Evolutionary conservation across 2,888 invertebrate species (phyloP), one percentile per base, ranked within the genome.

Genomic region (Cartodere bifasciata): DNA sequence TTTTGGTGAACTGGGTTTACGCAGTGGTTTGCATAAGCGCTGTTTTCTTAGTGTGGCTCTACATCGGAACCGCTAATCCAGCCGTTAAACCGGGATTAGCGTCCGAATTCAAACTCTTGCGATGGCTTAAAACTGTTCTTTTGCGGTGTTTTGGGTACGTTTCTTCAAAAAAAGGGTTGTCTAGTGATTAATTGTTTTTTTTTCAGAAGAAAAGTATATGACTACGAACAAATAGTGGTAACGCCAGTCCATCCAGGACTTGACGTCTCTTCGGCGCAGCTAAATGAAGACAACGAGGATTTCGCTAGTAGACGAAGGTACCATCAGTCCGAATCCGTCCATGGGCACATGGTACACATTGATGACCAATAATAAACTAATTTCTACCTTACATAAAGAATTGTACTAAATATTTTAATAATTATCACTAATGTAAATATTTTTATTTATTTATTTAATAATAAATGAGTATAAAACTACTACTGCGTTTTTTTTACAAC

Each of bases 231-330:
- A 56, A 74, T 87, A 43, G 80, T 87, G 3, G 84, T 87, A 32
- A 82, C 86, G 4, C 85, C 86, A 1, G 72, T 79, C 7, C 81
- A 83, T 57, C 77, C 81, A 0, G 80, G 78, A 31, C 73, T 87
- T 16, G 73, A 80, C 42, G 71, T 88, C 17, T 77, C 78, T 41
- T 79, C 87, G 31, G 78, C 90, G 36, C 85, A 92, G 52, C 64
- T 94, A 30, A 95, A 91, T 43, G 91, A 94, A 53, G 88, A 91
- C 52, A 95, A 94, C 60, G 83, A 84, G 60, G 95, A 95, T 62
- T 95, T 94, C 62, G 80, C 91, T 6, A 82, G 82, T 33, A 72
- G 95, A 41, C 76, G 86, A 46, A 75, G 88, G 42, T 95, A 92
- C 62, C 95, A 95, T 63, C 91, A 91, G 57, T 84, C 86, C 16